Evolutionary conservation across 2,113 vertebrate species (phyloP).

Genomic region (Bostrychus sinensis): DNA sequence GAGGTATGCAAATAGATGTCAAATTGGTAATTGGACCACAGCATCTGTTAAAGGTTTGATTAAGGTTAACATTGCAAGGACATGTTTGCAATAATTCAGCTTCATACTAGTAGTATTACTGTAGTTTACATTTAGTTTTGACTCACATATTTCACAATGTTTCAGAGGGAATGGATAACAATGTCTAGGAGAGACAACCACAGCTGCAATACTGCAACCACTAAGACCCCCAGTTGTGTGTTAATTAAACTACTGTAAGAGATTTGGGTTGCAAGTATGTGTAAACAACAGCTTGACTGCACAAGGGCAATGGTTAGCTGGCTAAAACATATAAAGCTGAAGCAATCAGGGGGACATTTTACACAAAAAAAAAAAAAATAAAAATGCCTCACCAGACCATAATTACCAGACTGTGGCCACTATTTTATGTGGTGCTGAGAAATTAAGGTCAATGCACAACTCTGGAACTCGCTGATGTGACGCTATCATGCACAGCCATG

Average conservation of each 20-base stretch:
- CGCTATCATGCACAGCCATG: constrained; percentile 32
- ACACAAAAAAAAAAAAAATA: too few relatives aligned
- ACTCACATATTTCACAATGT: constrained; percentile 29
- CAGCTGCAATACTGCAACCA: constrained; percentile 45
- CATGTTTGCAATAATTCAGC: not conserved
- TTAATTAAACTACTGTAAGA: constrained; percentile 66
- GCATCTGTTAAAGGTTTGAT: too few relatives aligned
- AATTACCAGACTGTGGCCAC: constrained; percentile 47
- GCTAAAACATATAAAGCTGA: constrained; percentile 50
- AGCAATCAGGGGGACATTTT: constrained; percentile 57
- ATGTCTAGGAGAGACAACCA: constrained; percentile 16
- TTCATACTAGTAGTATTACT: not conserved
- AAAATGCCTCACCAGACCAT: constrained; percentile 41
- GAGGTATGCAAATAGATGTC: constrained; percentile 45
- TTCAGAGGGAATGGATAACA: constrained; percentile 17
- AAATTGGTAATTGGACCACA: constrained; percentile 11
- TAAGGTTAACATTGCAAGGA: too few relatives aligned
- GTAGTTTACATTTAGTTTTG: not conserved
- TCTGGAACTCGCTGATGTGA: constrained; percentile 65
- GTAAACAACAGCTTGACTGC: constrained; percentile 48
- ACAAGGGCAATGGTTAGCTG: constrained; percentile 17
- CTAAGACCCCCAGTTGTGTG: constrained; percentile 52
- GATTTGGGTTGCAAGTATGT: constrained; percentile 44
- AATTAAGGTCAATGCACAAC: constrained; percentile 41
- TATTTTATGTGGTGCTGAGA: constrained; percentile 54